Evolutionary conservation across 2,888 invertebrate species (phyloP), one percentile per base, ranked within the genome.

Genomic region (Aphodius sticticus): DNA sequence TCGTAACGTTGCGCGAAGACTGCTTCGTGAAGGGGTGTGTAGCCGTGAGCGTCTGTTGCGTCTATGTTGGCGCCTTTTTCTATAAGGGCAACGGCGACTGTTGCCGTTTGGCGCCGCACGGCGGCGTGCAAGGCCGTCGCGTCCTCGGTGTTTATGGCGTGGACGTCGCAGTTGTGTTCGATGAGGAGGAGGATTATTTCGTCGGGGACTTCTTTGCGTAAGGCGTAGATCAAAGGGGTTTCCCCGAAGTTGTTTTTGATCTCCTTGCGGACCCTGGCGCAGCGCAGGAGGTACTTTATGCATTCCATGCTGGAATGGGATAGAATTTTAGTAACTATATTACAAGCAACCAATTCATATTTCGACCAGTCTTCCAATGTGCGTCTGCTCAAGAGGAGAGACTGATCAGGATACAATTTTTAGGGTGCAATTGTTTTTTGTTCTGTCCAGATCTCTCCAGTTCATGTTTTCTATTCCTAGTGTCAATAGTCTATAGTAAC

Each of bases 1-100:
- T 76, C 76, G 53, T 38, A 36, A 12, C 53, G n/a, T 7, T 6
- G 26, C 1, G 76, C 16, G 7, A n/a, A 26, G 7, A 76, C 76
- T 9, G 76, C 76, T 38, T 69, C 53, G 53, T 76, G 76, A 7
- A 76, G 76, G 4, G 76, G 38, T 0, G 76, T 76, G 37, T 53
- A 38, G 7, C 76, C 76, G 16, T 76, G 15, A 9, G 53, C 26
- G 53, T 76, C 76, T 12, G 15, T 38, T 1, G 76, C 76, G n/a
- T 76, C 53, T n/a, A 76, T 12, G 76, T 76, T 16, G 15, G 76
- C 76, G 6, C 76, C 76, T 15, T 15, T 76, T 69, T 76, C 15
- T 6, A 76, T 76, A 15, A 76, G 69, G 14, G 69, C 53, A 2
- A 36, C 15, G 6, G 38, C 76, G 76, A 76, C n/a, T 16, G 15